phyloP scores from a whole-genome alignment of 2,888 invertebrate genomes.

The Alloplasta piceator region DNA sequence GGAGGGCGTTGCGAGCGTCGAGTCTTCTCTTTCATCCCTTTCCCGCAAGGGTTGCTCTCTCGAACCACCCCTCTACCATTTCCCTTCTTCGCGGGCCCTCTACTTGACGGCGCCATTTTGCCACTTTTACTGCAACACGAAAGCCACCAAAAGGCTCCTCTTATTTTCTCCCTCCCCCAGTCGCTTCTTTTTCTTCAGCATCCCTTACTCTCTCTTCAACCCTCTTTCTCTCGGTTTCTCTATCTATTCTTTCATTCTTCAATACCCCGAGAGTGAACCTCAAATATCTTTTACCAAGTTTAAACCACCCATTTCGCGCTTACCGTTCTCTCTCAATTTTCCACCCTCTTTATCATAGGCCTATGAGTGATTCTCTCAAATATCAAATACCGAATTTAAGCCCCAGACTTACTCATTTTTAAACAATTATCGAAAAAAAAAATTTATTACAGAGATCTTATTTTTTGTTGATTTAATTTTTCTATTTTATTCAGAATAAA shows the following conservation, averaged over 20 bases:
- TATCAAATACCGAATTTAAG: too few species aligned
- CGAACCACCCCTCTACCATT: not conserved
- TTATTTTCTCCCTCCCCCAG: not conserved
- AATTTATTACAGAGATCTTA: too few species aligned
- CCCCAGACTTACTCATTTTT: too few species aligned
- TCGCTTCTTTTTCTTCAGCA: not conserved
- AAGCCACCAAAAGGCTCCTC: constrained; percentile 31
- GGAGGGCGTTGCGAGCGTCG: not conserved
- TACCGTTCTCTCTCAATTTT: constrained; percentile 1
- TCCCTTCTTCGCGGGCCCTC: not conserved
- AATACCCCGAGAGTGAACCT: constrained; percentile 12
- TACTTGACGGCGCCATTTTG: constrained; percentile 52
- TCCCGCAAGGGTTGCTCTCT: not conserved
- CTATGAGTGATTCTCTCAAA: too few species aligned
- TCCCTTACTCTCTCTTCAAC: constrained; percentile 10
- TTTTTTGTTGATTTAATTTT: too few species aligned
- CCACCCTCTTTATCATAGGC: not conserved
- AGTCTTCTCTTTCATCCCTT: constrained; percentile 24
- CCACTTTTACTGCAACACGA: constrained; percentile 52
- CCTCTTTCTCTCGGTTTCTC: too few species aligned
- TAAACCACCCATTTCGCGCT: constrained; percentile 5
- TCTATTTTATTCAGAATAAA: too few species aligned
- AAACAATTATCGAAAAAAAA: too few species aligned
- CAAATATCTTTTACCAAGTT: constrained; percentile 50
- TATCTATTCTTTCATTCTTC: not conserved